phyloP scores from a whole-genome alignment of 2,113 vertebrate species.

The Ranitomeya imitator region DNA sequence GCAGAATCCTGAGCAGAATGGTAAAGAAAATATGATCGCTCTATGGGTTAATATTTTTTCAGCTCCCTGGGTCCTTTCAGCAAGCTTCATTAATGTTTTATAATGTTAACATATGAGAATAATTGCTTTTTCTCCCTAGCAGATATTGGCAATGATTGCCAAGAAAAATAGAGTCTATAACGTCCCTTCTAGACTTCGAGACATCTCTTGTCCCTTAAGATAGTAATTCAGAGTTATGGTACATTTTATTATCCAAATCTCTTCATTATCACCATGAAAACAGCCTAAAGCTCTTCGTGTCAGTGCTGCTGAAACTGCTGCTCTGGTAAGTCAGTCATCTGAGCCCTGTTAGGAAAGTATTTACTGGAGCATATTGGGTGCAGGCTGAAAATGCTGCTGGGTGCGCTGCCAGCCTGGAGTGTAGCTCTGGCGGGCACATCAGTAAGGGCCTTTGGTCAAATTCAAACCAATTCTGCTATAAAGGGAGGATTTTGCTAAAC shows the following conservation, averaged over 20 bases:
- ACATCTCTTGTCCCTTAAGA: constrained; percentile 1
- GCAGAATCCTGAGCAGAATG: background rate
- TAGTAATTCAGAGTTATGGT: constrained; percentile 38
- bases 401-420: background rate
- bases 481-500: background rate
- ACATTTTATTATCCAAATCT: constrained; percentile 21
- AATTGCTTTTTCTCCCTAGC: constrained; percentile 43
- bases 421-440: background rate
- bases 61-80: background rate
- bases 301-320: background rate
- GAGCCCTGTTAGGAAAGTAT: constrained; percentile 9
- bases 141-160: constrained; percentile 44
- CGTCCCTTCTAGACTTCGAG: constrained; percentile 1
- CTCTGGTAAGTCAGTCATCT: background rate
- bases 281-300: background rate
- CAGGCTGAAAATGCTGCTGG: background rate
- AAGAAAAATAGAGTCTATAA: constrained; percentile 31
- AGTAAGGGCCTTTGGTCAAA: background rate
- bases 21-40: background rate
- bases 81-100: constrained; percentile 51
- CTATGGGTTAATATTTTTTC: constrained; percentile 29
- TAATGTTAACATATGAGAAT: constrained; percentile 51
- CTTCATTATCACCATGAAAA: constrained; percentile 38
- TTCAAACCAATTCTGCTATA: background rate
- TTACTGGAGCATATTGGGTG: background rate